phyloP scores from a whole-genome alignment of 2,888 invertebrate species.

The Tenthredo mesomela region DNA sequence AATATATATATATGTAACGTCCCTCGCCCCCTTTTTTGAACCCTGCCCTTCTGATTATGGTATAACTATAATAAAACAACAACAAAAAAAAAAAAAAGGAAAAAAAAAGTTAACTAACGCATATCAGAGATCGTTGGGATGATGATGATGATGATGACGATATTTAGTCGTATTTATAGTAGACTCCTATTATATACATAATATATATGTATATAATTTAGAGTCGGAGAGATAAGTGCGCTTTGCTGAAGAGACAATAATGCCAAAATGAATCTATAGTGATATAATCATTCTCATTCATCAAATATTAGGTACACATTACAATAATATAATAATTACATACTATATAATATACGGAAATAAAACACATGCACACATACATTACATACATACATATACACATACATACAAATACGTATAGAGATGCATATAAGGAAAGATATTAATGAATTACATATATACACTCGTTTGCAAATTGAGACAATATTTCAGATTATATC shows the following conservation, averaged over 20 bases:
- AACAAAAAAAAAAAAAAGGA: neutral
- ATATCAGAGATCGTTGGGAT: neutral
- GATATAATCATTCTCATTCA: conserved; percentile 48
- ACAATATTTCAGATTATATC: no score
- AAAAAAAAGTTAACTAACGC: neutral
- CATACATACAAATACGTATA: neutral
- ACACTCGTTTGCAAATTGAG: no score
- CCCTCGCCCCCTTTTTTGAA: neutral
- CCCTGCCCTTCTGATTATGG: neutral
- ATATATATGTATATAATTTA: neutral
- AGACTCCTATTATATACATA: no score
- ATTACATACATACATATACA: neutral
- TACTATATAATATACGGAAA: neutral
- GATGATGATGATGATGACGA: neutral
- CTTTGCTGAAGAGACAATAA: conserved; percentile 56
- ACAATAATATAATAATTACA: neutral
- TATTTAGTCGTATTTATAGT: neutral
- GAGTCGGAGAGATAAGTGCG: conserved; percentile 49
- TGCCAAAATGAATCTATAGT: conserved; percentile 52
- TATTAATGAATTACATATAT: no score
- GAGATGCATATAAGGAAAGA: neutral
- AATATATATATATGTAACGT: neutral
- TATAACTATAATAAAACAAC: neutral
- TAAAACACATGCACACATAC: neutral
- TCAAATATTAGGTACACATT: neutral